phyloP scores from a whole-genome alignment of 1,140 invertebrate genomes.

The Pseudomyrmex cubaensis region DNA sequence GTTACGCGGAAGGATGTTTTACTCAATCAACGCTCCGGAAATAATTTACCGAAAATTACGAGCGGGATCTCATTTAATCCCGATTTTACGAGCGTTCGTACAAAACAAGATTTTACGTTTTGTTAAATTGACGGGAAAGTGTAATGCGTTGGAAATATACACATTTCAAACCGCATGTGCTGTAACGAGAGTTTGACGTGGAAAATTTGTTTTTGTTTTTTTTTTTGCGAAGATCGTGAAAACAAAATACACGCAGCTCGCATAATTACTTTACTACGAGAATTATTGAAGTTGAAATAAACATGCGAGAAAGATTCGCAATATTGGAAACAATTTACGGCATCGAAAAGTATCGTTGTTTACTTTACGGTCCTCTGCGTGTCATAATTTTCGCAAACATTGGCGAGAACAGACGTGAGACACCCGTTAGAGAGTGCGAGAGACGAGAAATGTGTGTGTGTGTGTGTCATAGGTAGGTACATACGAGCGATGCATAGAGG shows the following conservation, averaged over 20 bases:
- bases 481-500: conserved; percentile 80
- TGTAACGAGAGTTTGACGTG: neutral
- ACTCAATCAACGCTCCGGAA: conserved; percentile 23
- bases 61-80: conserved; percentile 22
- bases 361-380: no score
- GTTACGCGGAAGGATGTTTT: conserved; percentile 26
- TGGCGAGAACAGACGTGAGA: neutral
- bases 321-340: no score
- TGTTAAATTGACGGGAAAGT: conserved; percentile 2
- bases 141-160: no score
- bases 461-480: conserved; percentile 64
- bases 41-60: conserved; percentile 46
- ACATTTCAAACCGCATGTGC: no score
- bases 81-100: conserved; percentile 10
- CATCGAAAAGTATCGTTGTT: neutral
- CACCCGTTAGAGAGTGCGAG: conserved; percentile 74
- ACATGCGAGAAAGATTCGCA: no score
- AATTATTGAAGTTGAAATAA: no score
- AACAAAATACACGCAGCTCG: no score
- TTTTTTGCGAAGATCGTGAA: no score
- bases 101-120: conserved; percentile 36
- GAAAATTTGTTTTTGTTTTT: conserved; percentile 1
- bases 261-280: no score
- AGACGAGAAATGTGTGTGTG: conserved; percentile 50
- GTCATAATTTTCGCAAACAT: no score